Base-by-base conservation (phyloP, 1,140 invertebrate species). In the Caenorhabditis latens region DNA sequence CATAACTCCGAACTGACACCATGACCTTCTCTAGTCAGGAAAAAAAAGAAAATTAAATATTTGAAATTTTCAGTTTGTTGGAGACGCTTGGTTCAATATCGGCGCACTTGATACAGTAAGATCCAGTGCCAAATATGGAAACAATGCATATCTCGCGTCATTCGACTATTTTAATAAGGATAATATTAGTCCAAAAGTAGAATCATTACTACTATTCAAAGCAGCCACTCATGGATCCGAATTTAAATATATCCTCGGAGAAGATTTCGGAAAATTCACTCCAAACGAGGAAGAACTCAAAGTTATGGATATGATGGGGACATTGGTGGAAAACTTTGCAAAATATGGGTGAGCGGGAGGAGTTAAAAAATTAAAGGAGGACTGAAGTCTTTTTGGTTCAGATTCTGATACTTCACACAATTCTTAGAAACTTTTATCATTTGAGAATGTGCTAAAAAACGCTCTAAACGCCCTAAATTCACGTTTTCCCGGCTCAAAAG, bases 211-310 rank as follows among this genome's bases (percentile, higher is more conserved):
- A n/a, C n/a, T 32, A 40, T 55, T 90, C 87, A 86, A 21, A 83
- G 90, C 87, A 19, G 86, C 88, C 16, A 91, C 88, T 13, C 90
- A 90, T 55, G 82, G 88, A 32, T 86, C 43, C 48, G 90, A 90
- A 53, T 42, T 90, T 4, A 87, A 42, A 19, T 90, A 86, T 65
- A 43, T 90, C 11, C 65, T 90, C 48, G 90, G 84, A 11, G 86
- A 84, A 50, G 85, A 84, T 43, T 75, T 90, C 6, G 87, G 85
- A 16, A 65, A 86, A 7, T 90, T 82, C 53, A 82, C 14, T 32
- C 82, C 86, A n/a, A 87, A 32, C 43, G 79, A 83, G 32, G 65
- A 79, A 43, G 90, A 90, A 32, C 24, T 75, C 50, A 86, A 89
- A 83, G 85, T 90, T 4, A 71, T 86, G 24, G 79, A 85, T 32